A percentile compares a stretch with the other conserved stretches of the same genome.
phyloP scores from a whole-genome alignment of 2,113 vertebrate genomes.

The Psephotus haematonotus region DNA sequence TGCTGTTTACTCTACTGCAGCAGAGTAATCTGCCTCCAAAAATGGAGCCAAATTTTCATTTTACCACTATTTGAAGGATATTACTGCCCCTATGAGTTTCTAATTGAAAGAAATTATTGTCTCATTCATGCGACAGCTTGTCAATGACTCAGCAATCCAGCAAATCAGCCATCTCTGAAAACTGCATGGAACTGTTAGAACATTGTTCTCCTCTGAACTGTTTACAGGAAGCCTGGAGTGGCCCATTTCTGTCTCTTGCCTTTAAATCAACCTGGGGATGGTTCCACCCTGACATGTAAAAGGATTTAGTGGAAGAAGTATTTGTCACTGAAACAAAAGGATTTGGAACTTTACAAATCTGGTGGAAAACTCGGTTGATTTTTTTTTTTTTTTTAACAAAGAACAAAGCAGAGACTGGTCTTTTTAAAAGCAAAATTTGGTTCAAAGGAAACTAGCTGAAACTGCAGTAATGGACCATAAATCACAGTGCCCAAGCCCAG shows the following conservation, averaged over 20 bases:
- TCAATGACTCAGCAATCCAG: slow-evolving; percentile 27
- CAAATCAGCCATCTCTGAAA: slow-evolving; percentile 33
- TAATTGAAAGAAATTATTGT: slow-evolving; percentile 40
- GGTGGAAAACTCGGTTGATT: neutral
- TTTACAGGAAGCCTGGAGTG: slow-evolving; percentile 36
- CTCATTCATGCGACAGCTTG: neutral
- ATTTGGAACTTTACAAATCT: slow-evolving; percentile 38
- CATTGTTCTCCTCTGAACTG: slow-evolving; percentile 36
- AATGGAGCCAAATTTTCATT: neutral
- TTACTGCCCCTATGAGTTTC: neutral
- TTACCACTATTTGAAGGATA: neutral
- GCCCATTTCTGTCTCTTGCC: slow-evolving; percentile 13
- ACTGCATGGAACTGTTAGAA: neutral
- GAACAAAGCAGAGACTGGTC: neutral
- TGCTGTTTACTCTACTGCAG: neutral
- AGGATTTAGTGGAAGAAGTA: neutral
- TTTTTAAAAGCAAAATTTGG: neutral
- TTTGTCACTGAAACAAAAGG: slow-evolving; percentile 27
- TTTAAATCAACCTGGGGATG: slow-evolving; percentile 44
- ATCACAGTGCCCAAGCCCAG: neutral
- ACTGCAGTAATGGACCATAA: neutral
- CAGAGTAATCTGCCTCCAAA: neutral
- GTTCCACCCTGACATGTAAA: slow-evolving; percentile 23
- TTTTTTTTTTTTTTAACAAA: neutral
- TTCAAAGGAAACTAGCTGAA: neutral